Percentiles rank a stretch among this genome's conserved stretches.
Evolutionary conservation across 2,888 invertebrate genomes (phyloP).

Genomic region (Drosophila recens): DNA sequence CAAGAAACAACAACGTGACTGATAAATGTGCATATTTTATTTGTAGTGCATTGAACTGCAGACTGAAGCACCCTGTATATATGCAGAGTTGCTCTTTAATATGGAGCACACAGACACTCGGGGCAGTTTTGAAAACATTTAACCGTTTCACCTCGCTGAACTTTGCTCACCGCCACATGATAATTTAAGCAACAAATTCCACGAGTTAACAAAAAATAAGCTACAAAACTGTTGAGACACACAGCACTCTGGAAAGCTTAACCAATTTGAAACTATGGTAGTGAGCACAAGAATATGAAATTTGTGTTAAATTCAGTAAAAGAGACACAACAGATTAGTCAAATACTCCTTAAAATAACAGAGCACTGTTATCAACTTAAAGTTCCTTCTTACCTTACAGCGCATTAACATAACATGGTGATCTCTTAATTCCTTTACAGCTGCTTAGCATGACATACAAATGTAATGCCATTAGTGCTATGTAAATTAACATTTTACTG

Average conservation of each 20-base stretch:
- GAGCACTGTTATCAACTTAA: neutral
- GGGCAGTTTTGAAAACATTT: constrained; percentile 80
- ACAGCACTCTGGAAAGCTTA: constrained; percentile 17
- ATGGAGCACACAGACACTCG: constrained; percentile 45
- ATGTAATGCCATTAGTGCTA: neutral
- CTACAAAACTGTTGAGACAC: constrained; percentile 27
- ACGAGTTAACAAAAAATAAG: constrained; percentile 43
- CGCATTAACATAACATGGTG: neutral
- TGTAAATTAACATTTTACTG: constrained; percentile 38
- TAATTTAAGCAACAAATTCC: constrained; percentile 75
- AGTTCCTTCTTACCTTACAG: neutral
- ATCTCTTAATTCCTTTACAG: neutral
- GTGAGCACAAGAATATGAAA: constrained; percentile 45
- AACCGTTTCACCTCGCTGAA: constrained; percentile 83
- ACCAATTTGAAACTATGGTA: constrained; percentile 46
- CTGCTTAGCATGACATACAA: neutral
- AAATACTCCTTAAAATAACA: neutral
- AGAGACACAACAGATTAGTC: neutral
- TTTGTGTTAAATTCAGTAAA: constrained; percentile 35
- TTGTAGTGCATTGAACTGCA: constrained; percentile 20
- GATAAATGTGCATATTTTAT: constrained; percentile 23
- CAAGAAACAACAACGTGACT: constrained; percentile 40
- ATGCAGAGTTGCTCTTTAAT: constrained; percentile 21
- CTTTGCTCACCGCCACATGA: constrained; percentile 57
- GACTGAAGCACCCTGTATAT: constrained; percentile 51